Percentiles rank a stretch among this genome's conserved stretches.
Evolutionary conservation across 1,140 invertebrate species (phyloP).

Genomic region (Pantala flavescens): DNA sequence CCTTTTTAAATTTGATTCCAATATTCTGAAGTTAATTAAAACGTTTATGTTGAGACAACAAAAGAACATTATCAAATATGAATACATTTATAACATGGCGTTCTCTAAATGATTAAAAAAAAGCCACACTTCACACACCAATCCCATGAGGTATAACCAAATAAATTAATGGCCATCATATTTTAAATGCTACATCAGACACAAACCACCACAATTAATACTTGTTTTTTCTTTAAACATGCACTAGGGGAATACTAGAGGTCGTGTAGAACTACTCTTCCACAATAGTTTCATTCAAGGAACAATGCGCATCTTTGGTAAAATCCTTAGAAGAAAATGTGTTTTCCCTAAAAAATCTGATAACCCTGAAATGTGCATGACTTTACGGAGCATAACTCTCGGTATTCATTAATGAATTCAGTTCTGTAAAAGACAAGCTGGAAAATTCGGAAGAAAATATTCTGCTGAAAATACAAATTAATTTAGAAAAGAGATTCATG

Average conservation of each 20-base stretch:
- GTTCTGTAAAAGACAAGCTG: too few species aligned
- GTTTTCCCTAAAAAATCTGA: background rate
- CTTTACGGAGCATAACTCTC: too few species aligned
- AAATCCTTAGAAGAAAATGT: background rate
- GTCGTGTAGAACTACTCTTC: background rate
- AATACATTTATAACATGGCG: background rate
- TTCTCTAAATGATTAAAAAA: background rate
- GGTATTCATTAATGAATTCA: too few species aligned
- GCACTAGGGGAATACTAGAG: constrained; percentile 8
- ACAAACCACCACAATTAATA: background rate
- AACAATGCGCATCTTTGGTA: constrained; percentile 5
- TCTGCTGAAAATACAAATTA: too few species aligned
- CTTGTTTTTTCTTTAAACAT: background rate
- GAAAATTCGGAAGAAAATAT: too few species aligned
- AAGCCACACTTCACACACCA: background rate
- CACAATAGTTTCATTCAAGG: background rate
- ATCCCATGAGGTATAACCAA: constrained; percentile 4
- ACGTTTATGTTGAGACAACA: background rate
- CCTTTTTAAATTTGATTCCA: background rate
- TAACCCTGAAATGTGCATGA: background rate
- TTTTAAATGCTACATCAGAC: constrained; percentile 6
- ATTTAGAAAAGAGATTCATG: too few species aligned
- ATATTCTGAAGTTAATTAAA: background rate
- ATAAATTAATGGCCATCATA: background rate
- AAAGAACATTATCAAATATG: constrained; percentile 4